A percentile compares a stretch with the other conserved stretches of the same genome.
Conservation (phyloP, 2,888 invertebrate genomes). For the Dryadula phaetusa region DNA sequence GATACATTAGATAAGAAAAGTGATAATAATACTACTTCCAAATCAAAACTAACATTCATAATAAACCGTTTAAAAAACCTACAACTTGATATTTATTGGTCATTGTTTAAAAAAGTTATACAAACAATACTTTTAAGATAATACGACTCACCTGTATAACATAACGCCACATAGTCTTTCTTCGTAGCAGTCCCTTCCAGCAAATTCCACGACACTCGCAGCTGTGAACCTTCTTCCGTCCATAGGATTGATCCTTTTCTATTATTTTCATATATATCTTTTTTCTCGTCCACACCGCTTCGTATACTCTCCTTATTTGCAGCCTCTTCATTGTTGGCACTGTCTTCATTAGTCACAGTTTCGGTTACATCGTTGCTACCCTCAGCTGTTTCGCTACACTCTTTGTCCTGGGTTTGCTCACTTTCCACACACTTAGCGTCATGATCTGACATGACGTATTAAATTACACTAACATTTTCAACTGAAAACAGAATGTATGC, state of each 20-base stretch:
- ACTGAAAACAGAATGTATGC: constrained; percentile 35
- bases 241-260: constrained; percentile 54
- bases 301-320: constrained; percentile 52
- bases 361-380: constrained; percentile 38
- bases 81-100: too few relatives aligned
- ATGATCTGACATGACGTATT: constrained; percentile 77
- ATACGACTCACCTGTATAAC: constrained; percentile 77
- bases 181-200: constrained; percentile 65
- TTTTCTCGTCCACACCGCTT: constrained; percentile 48
- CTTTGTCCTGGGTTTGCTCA: constrained; percentile 54
- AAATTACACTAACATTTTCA: constrained; percentile 52
- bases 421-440: constrained; percentile 60
- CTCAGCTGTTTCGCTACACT: constrained; percentile 46
- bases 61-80: too few relatives aligned
- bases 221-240: constrained; percentile 71
- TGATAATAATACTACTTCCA: too few relatives aligned
- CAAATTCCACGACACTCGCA: constrained; percentile 77
- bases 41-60: too few relatives aligned
- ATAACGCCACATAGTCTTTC: constrained; percentile 83
- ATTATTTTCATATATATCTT: constrained; percentile 38
- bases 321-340: constrained; percentile 66
- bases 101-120: too few relatives aligned
- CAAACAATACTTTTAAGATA: too few relatives aligned
- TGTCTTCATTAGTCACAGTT: constrained; percentile 48
- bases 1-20: too few relatives aligned